A percentile compares a stretch with the other conserved stretches of the same genome.
Conservation (phyloP, 2,113 vertebrate genomes). For the Forbesichthys papilliferus region DNA sequence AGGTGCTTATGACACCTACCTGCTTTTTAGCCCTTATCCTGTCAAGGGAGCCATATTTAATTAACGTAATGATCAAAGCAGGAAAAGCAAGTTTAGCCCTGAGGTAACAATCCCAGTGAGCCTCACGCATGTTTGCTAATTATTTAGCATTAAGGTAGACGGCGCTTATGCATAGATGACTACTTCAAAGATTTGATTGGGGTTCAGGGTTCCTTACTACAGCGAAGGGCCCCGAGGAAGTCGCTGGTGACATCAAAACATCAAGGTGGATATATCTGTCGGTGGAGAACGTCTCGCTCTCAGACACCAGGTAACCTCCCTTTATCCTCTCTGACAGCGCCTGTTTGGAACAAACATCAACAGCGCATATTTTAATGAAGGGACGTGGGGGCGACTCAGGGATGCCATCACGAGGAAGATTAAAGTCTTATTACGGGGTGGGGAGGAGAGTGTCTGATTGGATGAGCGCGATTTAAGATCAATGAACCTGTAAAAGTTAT, state of each 20-base stretch:
- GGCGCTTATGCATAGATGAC: conserved; percentile 74
- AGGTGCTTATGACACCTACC: conserved; percentile 77
- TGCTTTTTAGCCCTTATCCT: conserved; percentile 74
- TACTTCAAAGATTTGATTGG: conserved; percentile 83
- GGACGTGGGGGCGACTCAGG: conserved; percentile 49
- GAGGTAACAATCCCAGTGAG: conserved; percentile 75
- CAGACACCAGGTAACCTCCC: conserved; percentile 79
- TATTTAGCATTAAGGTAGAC: conserved; percentile 85
- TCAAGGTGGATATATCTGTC: conserved; percentile 77
- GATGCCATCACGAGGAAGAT: conserved; percentile 49
- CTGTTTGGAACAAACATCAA: conserved; percentile 61
- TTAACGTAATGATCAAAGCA: conserved; percentile 82
- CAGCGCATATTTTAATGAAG: conserved; percentile 53
- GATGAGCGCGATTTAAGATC: conserved; percentile 35
- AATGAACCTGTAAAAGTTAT: not conserved
- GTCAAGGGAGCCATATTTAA: conserved; percentile 81
- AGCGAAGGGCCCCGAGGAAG: conserved; percentile 66
- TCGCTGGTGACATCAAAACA: conserved; percentile 78
- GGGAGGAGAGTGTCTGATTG: conserved; percentile 15
- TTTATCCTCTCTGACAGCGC: conserved; percentile 75
- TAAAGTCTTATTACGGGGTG: conserved; percentile 55
- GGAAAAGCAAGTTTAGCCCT: conserved; percentile 75
- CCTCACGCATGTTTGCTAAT: conserved; percentile 69
- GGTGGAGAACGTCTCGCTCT: conserved; percentile 57
- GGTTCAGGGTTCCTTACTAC: conserved; percentile 71